These are phyloP conservation scores for Cathartes aura DNA, from an alignment of 2,113 vertebrate genomes.

Conservation along the genomic window DNA sequence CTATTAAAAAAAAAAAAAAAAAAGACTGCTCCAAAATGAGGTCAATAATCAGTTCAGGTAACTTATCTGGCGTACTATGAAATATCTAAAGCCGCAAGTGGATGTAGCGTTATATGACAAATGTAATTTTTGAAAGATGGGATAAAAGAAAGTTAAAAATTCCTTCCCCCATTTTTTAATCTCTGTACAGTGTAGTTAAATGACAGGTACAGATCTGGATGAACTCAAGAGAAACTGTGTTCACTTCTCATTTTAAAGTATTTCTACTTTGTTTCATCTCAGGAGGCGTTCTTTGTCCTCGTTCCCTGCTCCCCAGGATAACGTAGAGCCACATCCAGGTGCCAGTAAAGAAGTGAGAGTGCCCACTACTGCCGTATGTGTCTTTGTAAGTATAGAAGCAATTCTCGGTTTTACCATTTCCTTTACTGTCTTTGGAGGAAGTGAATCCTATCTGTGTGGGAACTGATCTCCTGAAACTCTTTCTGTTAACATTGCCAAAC, in stretches of 20 bases:
- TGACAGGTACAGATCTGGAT: background rate
- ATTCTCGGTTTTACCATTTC: background rate
- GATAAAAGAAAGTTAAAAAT: background rate
- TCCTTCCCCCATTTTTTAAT: background rate
- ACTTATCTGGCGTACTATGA: background rate
- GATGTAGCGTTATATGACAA: background rate
- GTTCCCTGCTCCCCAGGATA: conserved; percentile 82
- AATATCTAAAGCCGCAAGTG: background rate
- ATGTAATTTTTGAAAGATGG: background rate
- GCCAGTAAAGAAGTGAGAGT: conserved; percentile 88
- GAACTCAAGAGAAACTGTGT: background rate
- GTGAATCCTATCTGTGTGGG: background rate
- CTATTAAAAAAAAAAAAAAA: background rate
- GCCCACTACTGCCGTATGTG: conserved; percentile 85
- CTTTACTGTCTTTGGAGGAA: background rate
- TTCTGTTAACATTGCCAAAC: background rate
- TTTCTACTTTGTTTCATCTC: conserved; percentile 46
- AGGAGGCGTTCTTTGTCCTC: conserved; percentile 90
- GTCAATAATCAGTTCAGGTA: background rate
- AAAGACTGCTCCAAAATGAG: background rate
- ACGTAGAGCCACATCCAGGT: conserved; percentile 76
- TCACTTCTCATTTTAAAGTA: background rate
- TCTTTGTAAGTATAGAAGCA: conserved; percentile 86
- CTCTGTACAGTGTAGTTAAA: background rate
- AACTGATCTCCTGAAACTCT: background rate